These are phyloP conservation scores for Amorpha juglandis DNA, from an alignment of 2,888 invertebrate species.

Conservation along the genomic window DNA sequence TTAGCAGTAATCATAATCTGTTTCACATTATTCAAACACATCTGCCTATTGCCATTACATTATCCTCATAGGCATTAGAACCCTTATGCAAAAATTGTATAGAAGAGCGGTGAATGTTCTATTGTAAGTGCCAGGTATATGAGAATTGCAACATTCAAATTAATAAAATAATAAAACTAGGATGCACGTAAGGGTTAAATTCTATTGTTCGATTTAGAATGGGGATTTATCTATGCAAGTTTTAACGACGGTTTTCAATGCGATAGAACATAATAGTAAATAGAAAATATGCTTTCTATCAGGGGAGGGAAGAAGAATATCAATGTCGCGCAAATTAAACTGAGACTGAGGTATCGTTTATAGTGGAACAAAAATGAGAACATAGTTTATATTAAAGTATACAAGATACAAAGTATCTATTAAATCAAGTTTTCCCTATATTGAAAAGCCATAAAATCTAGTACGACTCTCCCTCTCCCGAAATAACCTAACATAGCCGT, in stretches of 20 bases:
- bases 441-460: too few relatives aligned
- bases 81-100: constrained; percentile 82
- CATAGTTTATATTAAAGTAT: too few relatives aligned
- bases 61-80: constrained; percentile 62
- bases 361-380: too few relatives aligned
- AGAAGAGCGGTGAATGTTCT: constrained; percentile 56
- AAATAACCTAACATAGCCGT: too few relatives aligned
- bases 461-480: too few relatives aligned
- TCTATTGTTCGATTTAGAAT: constrained; percentile 29
- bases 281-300: not conserved
- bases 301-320: not conserved
- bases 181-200: constrained; percentile 71
- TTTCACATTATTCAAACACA: constrained; percentile 41
- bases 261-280: not conserved
- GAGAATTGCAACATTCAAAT: constrained; percentile 83
- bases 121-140: constrained; percentile 80
- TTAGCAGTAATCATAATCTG: constrained; percentile 24
- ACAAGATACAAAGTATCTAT: too few relatives aligned
- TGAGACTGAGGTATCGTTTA: too few relatives aligned
- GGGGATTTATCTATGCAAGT: constrained; percentile 30
- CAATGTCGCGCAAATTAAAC: not conserved
- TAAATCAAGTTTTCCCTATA: too few relatives aligned
- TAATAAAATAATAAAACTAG: constrained; percentile 79
- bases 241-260: constrained; percentile 24
- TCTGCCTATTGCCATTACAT: constrained; percentile 51